Conservation (phyloP, 2,113 vertebrate genomes). For the Nothobranchius kuhntae region DNA sequence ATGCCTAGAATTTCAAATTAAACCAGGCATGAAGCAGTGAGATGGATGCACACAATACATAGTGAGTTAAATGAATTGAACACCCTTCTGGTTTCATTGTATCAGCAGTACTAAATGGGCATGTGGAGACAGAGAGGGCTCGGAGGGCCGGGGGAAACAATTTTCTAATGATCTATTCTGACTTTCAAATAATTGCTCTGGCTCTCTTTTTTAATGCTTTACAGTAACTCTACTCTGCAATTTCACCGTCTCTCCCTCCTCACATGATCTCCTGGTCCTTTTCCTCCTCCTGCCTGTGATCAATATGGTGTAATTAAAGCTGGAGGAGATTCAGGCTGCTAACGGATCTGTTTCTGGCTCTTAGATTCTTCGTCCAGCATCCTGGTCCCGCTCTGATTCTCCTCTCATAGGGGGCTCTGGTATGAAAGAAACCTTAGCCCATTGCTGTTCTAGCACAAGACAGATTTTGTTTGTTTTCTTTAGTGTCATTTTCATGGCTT, state of each 20-base stretch:
- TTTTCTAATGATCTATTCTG: constrained; percentile 69
- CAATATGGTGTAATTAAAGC: constrained; percentile 77
- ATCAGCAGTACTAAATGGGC: constrained; percentile 38
- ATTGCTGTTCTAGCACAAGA: background rate
- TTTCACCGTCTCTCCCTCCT: constrained; percentile 28
- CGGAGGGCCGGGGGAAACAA: constrained; percentile 13
- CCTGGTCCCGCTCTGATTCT: constrained; percentile 36
- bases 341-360: constrained; percentile 47
- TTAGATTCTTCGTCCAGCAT: constrained; percentile 1
- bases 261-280: background rate
- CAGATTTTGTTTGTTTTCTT: too few relatives aligned
- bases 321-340: constrained; percentile 51
- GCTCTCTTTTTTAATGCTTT: constrained; percentile 36
- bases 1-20: constrained; percentile 83
- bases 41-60: constrained; percentile 59
- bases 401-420: constrained; percentile 28
- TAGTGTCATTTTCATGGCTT: background rate
- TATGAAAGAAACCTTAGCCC: constrained; percentile 19
- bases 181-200: constrained; percentile 51
- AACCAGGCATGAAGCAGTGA: constrained; percentile 68
- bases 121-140: constrained; percentile 16
- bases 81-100: constrained; percentile 49
- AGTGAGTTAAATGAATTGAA: constrained; percentile 61
- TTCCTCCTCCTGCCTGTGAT: constrained; percentile 51
- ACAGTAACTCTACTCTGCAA: constrained; percentile 51